Evolutionary conservation across 2,797 vertebrate species (phyloP), one percentile per base, ranked within the genome.

Genomic region (Channallabes apus): DNA sequence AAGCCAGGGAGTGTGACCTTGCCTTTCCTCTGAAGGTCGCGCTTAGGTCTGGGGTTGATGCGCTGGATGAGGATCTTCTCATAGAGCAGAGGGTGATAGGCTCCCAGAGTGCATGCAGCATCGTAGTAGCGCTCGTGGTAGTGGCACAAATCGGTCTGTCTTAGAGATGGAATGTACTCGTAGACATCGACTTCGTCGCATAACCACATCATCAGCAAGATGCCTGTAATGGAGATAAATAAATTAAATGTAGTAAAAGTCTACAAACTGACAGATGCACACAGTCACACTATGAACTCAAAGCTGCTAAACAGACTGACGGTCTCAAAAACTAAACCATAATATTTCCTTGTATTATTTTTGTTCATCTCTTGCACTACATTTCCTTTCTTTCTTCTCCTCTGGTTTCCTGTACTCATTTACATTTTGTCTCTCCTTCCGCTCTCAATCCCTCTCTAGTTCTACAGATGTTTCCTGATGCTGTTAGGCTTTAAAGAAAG

Each of bases 101-200:
- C 98, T 4, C 98, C 98, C 75, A 99, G 92, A 0, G 98, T 99
- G 90, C 98, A 99, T 61, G 98, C 98, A 0, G 96, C 94, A 0
- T 99, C 98, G 0, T 97, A 97, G 90, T 99, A 99, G n/a, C 94
- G 95, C 93, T 99, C 98, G 0, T 99, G 97, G 93, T 99, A 99
- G 93, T 99, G 98, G 90, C 98, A 99, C 0, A 99, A 95, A 90
- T 99, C 98, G 0, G 98, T 99, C 94, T 98, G 97, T 82, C 98
- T 94, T 88, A 95, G 90, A 0, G 98, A 99, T 1, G 98, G 98
- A 90, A 99, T 97, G 93, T 98, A 99, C 81, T 99, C 98, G 0
- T 99, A 99, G 67, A 99, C 97, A 0, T 98, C 96, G 71, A 99
- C 96, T 90, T 98, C 94, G 0, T 96, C 91, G 72, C 98, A 99